phyloP scores from a whole-genome alignment of 2,888 invertebrate genomes.

The Sesia bembeciformis region DNA sequence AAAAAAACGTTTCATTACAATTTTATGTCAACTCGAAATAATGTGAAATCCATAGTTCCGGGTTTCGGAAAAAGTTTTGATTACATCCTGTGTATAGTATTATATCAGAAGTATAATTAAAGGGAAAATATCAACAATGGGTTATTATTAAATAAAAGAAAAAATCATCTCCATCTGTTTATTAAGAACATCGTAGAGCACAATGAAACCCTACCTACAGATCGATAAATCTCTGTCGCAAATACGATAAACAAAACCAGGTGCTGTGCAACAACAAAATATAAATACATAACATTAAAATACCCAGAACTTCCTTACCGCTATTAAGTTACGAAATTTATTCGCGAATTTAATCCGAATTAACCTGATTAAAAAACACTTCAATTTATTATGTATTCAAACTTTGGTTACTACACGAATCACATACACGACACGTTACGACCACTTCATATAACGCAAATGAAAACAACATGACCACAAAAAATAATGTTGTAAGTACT shows the following conservation, averaged over 20 bases:
- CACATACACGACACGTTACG: no score
- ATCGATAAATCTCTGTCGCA: constrained; percentile 67
- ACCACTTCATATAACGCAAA: background rate
- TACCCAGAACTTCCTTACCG: background rate
- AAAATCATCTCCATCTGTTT: constrained; percentile 51
- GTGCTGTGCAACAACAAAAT: constrained; percentile 67
- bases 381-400: background rate
- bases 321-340: background rate
- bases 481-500: constrained; percentile 29
- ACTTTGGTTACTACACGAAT: background rate
- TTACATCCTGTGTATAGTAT: no score
- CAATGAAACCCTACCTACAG: constrained; percentile 53
- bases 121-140: no score
- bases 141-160: constrained; percentile 19
- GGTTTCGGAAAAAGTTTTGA: no score
- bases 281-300: constrained; percentile 14
- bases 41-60: no score
- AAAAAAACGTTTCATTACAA: no score
- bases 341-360: background rate
- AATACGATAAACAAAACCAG: constrained; percentile 56
- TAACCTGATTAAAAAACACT: background rate
- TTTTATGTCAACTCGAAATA: no score
- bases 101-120: no score
- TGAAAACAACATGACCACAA: background rate
- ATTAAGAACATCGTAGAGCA: constrained; percentile 63